These are phyloP conservation scores for Xestia rhomboidea DNA, from an alignment of 2,888 invertebrate genomes.

Conservation along the genomic window DNA sequence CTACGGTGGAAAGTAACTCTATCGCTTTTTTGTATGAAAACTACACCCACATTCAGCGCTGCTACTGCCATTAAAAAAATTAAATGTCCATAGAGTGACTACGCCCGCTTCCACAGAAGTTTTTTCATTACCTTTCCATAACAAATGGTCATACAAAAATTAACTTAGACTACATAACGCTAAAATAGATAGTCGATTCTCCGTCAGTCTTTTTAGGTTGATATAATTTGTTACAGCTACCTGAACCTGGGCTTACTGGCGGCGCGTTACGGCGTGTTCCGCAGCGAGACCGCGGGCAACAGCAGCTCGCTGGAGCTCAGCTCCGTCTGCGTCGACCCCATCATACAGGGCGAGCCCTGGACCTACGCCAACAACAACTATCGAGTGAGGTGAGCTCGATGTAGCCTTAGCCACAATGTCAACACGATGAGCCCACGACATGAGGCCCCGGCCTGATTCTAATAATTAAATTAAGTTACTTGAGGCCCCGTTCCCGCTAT, in stretches of 20 bases:
- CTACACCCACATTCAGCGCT: too few relatives aligned
- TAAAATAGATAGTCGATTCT: background rate
- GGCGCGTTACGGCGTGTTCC: constrained; percentile 94
- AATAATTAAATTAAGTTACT: too few relatives aligned
- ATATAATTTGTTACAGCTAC: constrained; percentile 93
- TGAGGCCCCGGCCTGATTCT: too few relatives aligned
- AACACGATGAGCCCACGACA: too few relatives aligned
- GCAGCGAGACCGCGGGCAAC: constrained; percentile 85
- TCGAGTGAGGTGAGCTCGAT: constrained; percentile 88
- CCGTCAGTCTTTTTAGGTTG: background rate
- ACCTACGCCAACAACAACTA: constrained; percentile 94
- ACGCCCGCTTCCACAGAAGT: background rate
- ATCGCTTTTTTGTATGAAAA: background rate
- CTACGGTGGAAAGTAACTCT: too few relatives aligned
- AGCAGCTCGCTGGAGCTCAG: constrained; percentile 85
- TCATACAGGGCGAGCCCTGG: constrained; percentile 93
- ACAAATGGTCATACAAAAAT: background rate
- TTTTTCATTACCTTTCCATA: background rate
- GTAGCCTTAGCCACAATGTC: too few relatives aligned
- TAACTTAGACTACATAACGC: background rate
- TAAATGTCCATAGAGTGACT: background rate
- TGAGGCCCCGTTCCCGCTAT: too few relatives aligned
- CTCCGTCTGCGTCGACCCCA: constrained; percentile 95
- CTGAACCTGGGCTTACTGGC: constrained; percentile 97
- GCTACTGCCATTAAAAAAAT: too few relatives aligned